phyloP scores from a whole-genome alignment of 2,888 invertebrate species.

The Uloborus plumipes region DNA sequence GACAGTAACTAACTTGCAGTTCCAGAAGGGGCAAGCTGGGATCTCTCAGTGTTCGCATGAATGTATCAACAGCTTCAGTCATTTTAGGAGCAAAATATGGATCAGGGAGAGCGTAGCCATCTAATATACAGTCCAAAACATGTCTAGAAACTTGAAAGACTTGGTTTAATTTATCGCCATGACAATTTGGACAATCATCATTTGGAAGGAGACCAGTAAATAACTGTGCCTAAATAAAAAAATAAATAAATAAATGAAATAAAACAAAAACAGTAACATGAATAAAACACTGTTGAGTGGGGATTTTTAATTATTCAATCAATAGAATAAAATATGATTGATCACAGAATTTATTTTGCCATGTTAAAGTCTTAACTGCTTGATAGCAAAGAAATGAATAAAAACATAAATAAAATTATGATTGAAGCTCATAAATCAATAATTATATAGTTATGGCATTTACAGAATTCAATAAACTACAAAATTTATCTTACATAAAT shows the following conservation, averaged over 20 bases:
- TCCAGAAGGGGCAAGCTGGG: conserved; percentile 94
- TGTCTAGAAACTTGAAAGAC: conserved; percentile 83
- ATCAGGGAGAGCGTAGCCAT: conserved; percentile 84
- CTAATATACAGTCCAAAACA: conserved; percentile 89
- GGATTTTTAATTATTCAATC: too few species aligned
- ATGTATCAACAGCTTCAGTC: conserved; percentile 73
- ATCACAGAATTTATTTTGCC: too few species aligned
- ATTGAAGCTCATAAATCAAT: too few species aligned
- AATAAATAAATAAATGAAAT: too few species aligned
- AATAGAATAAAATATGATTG: too few species aligned
- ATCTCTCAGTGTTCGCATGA: conserved; percentile 93
- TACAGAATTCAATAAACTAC: too few species aligned
- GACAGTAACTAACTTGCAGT: conserved; percentile 76
- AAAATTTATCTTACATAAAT: too few species aligned
- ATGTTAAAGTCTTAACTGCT: too few species aligned
- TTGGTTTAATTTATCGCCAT: conserved; percentile 82
- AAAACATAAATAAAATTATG: too few species aligned
- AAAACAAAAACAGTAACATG: not conserved
- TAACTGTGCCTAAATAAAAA: conserved; percentile 76
- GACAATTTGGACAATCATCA: conserved; percentile 76
- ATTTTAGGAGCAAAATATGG: conserved; percentile 73
- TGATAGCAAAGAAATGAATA: too few species aligned
- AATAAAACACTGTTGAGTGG: too few species aligned
- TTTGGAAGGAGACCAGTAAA: conserved; percentile 86
- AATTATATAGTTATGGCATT: too few species aligned